Percentiles rank a stretch among this genome's conserved stretches.
These are phyloP conservation scores for Brachionus asplanchnoidis DNA, from an alignment of 1,140 invertebrate species.

Conservation along the genomic window DNA sequence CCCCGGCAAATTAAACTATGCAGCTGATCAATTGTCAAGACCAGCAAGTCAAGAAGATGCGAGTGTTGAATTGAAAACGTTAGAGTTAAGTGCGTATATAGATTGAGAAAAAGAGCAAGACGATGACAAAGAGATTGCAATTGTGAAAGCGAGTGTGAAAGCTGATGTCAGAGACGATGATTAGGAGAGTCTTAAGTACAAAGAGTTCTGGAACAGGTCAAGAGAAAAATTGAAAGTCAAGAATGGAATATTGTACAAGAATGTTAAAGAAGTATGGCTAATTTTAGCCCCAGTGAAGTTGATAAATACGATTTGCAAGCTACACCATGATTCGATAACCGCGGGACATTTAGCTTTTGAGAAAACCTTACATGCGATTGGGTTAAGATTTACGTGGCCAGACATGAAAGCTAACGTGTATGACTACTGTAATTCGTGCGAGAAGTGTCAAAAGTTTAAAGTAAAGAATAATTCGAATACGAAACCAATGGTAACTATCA, in stretches of 20 bases:
- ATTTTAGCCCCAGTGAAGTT: neutral
- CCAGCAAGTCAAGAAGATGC: neutral
- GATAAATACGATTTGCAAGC: neutral
- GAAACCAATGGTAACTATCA: neutral
- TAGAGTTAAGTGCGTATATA: neutral
- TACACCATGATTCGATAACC: neutral
- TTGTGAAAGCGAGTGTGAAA: conserved; percentile 6
- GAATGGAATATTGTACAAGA: neutral
- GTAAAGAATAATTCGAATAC: neutral
- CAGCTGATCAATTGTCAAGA: conserved; percentile 11
- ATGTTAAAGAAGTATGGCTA: neutral
- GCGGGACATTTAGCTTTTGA: conserved; percentile 10
- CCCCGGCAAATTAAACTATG: neutral
- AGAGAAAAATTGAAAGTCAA: neutral
- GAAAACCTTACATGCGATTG: neutral
- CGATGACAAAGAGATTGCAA: conserved; percentile 1
- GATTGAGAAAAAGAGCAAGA: neutral
- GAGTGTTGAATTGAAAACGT: neutral
- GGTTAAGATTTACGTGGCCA: neutral
- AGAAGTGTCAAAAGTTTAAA: neutral
- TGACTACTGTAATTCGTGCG: neutral
- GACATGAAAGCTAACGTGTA: neutral
- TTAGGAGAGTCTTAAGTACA: neutral
- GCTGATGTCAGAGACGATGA: neutral
- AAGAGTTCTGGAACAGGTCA: neutral